Evolutionary conservation across 2,888 invertebrate species (phyloP).

Genomic region (Hipparchia sbordonii): DNA sequence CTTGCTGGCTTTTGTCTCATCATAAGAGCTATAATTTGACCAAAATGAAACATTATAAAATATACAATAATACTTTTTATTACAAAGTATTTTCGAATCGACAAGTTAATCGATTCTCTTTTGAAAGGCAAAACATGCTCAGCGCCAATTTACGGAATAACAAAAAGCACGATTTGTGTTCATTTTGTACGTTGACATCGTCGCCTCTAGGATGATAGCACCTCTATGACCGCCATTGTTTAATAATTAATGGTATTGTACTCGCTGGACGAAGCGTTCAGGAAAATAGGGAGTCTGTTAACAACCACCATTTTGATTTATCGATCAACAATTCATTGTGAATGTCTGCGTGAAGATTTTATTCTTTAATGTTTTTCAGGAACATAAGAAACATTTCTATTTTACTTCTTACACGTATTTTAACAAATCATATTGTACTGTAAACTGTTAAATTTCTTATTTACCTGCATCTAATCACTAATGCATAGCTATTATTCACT

Average conservation of each 20-base stretch:
- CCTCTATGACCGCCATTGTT: slow-evolving; percentile 25
- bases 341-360: slow-evolving; percentile 4
- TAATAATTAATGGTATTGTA: slow-evolving; percentile 31
- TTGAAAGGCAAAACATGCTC: background rate
- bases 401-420: no score
- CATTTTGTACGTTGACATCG: background rate
- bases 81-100: no score
- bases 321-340: slow-evolving; percentile 22
- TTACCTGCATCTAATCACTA: no score
- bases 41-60: no score
- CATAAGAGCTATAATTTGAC: no score
- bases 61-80: no score
- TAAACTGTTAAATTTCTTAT: no score
- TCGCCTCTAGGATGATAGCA: background rate
- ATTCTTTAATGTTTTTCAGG: slow-evolving; percentile 3
- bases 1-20: no score
- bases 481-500: no score
- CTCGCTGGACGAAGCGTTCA: slow-evolving; percentile 21
- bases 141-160: background rate
- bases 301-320: slow-evolving; percentile 26
- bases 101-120: background rate
- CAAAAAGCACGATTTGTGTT: background rate
- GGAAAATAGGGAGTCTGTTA: slow-evolving; percentile 23
- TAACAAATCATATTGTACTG: no score
- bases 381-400: background rate